Conservation (phyloP, 2,888 invertebrate genomes). For the Caenorhabditis virilis region DNA sequence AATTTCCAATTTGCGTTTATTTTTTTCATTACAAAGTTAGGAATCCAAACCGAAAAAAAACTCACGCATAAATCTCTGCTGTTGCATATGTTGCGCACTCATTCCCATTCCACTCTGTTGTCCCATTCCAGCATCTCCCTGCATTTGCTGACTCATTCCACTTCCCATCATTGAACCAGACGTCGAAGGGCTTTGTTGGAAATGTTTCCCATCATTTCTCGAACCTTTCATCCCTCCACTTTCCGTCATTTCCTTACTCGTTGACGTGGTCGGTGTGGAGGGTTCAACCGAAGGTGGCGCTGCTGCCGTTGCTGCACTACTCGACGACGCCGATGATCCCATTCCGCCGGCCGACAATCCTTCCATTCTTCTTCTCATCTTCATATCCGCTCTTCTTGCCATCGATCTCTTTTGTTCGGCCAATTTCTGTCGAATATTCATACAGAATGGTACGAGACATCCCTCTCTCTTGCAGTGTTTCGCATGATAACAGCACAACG, state of each 20-base stretch:
- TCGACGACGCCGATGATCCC: too few species aligned
- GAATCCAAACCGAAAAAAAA: too few species aligned
- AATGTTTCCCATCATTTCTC: constrained; percentile 67
- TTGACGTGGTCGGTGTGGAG: constrained; percentile 9
- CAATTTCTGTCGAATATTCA: constrained; percentile 94
- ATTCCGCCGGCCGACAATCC: constrained; percentile 28
- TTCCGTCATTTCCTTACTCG: too few species aligned
- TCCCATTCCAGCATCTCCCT: constrained; percentile 3
- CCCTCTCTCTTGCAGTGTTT: constrained; percentile 81
- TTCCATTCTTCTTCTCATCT: constrained; percentile 77
- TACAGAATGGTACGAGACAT: constrained; percentile 87
- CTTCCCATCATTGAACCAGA: constrained; percentile 7
- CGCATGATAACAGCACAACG: constrained; percentile 97
- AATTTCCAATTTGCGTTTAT: too few species aligned
- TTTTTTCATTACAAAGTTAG: too few species aligned
- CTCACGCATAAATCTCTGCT: constrained; percentile 39
- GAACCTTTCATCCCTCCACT: constrained; percentile 66
- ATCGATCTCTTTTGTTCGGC: constrained; percentile 95
- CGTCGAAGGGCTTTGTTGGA: too few species aligned
- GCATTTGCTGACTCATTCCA: constrained; percentile 23
- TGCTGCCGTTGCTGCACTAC: too few species aligned
- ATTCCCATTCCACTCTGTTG: constrained; percentile 5
- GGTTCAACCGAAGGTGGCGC: too few species aligned
- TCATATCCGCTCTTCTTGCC: constrained; percentile 89
- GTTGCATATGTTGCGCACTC: constrained; percentile 20